Base-by-base conservation (phyloP, 2,888 invertebrate species). In the Diarsia mendica region DNA sequence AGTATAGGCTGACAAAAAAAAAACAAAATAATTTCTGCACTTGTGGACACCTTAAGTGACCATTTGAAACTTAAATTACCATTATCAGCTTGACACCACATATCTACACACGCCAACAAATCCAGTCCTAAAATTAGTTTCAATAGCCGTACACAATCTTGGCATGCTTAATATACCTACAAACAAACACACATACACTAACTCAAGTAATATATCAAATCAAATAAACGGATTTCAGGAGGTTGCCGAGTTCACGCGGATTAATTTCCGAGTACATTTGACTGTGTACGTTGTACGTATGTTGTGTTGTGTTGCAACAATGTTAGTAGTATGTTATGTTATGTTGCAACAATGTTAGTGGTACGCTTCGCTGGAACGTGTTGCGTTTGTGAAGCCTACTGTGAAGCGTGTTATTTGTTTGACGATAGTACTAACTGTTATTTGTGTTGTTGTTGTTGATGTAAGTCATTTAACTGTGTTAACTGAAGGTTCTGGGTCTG, bases 211-310 rank as follows among this genome's bases (percentile, higher is more conserved):
- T 84, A 81, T 71, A 81, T 83, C 82, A 83, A 77, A 73, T 68
- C 67, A 81, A 77, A 84, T 85, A 77, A 84, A 84, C 77, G 77
- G 83, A 80, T 82, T 82, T 80, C 73, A 71, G 66, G 82, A 81
- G 85, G 85, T 71, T 84, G 61, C 66, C 44, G 72, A 77, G 83
- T 84, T 84, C 77, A 77, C 82, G 82, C 70, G 73, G 81, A 83
- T 83, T 83, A 83, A 83, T 83, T 84, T 77, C 73, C 48, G 69
- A 70, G 72, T 80, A 84, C 46, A 80, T 77, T 80, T 67, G 61
- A 78, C 28, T 72, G 48, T 63, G 68, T 77, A n/a, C n/a, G 64
- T 44, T 9, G 69, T 73, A 58, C 20, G 53, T 67, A 23, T 78
- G 68, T 78, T 23, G 15, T 3, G 79, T 70, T 60, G 39, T 68